phyloP scores from a whole-genome alignment of 2,888 invertebrate species.

The Macrosoma leucophasiata region DNA sequence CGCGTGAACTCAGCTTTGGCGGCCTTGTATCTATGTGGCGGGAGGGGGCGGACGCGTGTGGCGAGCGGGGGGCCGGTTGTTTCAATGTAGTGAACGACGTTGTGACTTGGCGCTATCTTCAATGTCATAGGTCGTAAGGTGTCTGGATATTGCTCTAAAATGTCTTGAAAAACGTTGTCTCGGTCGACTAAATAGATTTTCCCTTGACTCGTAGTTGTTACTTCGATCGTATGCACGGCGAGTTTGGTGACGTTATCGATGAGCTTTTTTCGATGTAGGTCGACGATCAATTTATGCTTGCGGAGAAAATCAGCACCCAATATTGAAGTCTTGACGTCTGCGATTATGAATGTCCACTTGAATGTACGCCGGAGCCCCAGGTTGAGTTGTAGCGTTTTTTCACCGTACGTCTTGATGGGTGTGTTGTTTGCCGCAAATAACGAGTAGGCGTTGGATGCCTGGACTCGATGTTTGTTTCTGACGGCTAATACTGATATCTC shows the following conservation, averaged over 20 bases:
- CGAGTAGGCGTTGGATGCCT: not conserved
- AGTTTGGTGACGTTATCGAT: constrained; percentile 18
- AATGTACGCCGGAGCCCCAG: constrained; percentile 17
- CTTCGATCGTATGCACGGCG: constrained; percentile 4
- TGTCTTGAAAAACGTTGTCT: constrained; percentile 8
- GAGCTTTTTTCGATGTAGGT: constrained; percentile 14
- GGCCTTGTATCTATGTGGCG: constrained; percentile 8
- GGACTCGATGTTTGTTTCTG: not conserved
- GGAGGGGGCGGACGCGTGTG: constrained; percentile 8
- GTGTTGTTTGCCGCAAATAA: constrained; percentile 20
- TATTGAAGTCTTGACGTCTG: constrained; percentile 21
- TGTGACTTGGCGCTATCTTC: constrained; percentile 6
- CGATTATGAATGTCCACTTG: constrained; percentile 20
- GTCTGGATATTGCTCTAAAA: constrained; percentile 12
- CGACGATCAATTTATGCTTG: constrained; percentile 16
- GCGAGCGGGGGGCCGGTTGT: constrained; percentile 11
- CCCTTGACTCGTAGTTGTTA: not conserved
- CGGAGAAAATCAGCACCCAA: constrained; percentile 21
- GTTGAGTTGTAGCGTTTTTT: constrained; percentile 10
- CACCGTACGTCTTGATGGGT: constrained; percentile 18
- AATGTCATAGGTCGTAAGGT: constrained; percentile 6
- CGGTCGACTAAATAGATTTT: not conserved
- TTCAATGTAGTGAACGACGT: constrained; percentile 9
- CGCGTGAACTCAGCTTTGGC: constrained; percentile 8
- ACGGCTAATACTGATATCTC: constrained; percentile 7